A percentile compares a stretch with the other conserved stretches of the same genome.
These are phyloP conservation scores for Asobara japonica DNA, from an alignment of 1,140 invertebrate genomes.

Conservation along the genomic window DNA sequence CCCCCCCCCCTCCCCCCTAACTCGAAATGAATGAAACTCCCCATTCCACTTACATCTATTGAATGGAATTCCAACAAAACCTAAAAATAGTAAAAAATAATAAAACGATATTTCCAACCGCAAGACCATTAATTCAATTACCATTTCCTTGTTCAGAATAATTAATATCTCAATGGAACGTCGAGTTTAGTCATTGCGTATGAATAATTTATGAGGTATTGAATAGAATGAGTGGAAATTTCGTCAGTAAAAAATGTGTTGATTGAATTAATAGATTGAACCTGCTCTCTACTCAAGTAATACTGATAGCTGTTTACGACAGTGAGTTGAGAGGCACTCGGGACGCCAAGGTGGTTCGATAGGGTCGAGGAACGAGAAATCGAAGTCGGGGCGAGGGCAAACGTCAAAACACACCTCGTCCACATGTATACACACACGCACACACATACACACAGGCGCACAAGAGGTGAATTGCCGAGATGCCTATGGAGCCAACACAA, in stretches of 20 bases:
- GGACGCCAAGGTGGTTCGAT: constrained; percentile 34
- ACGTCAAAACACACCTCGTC: constrained; percentile 64
- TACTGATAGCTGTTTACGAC: constrained; percentile 11
- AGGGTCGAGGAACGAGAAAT: constrained; percentile 45
- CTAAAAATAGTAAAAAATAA: no score
- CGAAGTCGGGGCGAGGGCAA: constrained; percentile 53
- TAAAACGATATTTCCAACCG: no score
- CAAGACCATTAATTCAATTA: no score
- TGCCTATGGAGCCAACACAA: constrained; percentile 55
- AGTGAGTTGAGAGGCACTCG: not conserved
- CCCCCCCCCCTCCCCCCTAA: no score
- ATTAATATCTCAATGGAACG: no score
- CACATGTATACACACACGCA: constrained; percentile 46
- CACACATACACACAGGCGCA: constrained; percentile 37
- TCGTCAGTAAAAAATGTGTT: not conserved
- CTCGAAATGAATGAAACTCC: no score
- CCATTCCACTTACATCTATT: no score
- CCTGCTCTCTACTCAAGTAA: constrained; percentile 8
- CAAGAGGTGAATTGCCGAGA: constrained; percentile 44
- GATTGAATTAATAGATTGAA: constrained; percentile 9
- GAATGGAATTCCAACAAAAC: no score
- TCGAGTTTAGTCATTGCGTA: no score
- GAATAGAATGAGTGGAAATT: not conserved
- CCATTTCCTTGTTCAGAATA: no score
- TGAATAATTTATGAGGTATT: not conserved